Evolutionary conservation across 2,888 invertebrate species (phyloP).

Genomic region (Platycheirus albimanus): DNA sequence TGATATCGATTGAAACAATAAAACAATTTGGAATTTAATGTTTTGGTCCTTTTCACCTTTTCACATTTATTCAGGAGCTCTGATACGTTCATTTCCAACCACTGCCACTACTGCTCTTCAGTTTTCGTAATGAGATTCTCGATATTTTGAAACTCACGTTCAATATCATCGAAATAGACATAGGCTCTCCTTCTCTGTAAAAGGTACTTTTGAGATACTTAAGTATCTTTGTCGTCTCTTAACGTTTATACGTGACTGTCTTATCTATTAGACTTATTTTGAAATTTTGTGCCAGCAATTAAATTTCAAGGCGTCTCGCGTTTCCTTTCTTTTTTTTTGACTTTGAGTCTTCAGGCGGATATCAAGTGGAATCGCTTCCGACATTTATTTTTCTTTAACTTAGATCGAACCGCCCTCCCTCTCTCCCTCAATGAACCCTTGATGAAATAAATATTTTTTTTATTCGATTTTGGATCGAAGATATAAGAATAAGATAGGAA

Average conservation of each 20-base stretch:
- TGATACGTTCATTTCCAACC: no score
- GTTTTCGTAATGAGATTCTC: slow-evolving; percentile 65
- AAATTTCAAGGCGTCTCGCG: slow-evolving; percentile 63
- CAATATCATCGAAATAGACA: slow-evolving; percentile 24
- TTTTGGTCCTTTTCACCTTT: not conserved
- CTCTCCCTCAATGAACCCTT: not conserved
- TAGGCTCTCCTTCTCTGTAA: slow-evolving; percentile 46
- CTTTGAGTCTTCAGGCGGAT: slow-evolving; percentile 48
- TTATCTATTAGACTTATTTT: slow-evolving; percentile 75
- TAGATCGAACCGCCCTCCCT: no score
- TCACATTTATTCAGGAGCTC: no score
- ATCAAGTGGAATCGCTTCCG: slow-evolving; percentile 60
- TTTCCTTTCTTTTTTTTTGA: not conserved
- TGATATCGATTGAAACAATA: slow-evolving; percentile 59
- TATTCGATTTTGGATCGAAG: slow-evolving; percentile 53
- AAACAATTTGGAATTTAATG: slow-evolving; percentile 42
- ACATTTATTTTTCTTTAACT: slow-evolving; percentile 15
- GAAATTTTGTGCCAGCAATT: slow-evolving; percentile 73
- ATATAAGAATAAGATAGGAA: slow-evolving; percentile 49
- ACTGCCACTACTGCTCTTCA: not conserved
- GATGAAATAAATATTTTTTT: slow-evolving; percentile 47
- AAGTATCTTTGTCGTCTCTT: slow-evolving; percentile 43
- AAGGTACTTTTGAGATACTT: slow-evolving; percentile 51
- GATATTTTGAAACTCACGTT: slow-evolving; percentile 63
- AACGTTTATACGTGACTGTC: slow-evolving; percentile 72